Conservation (phyloP, 2,888 invertebrate genomes). For the Galerucella calmariensis region DNA sequence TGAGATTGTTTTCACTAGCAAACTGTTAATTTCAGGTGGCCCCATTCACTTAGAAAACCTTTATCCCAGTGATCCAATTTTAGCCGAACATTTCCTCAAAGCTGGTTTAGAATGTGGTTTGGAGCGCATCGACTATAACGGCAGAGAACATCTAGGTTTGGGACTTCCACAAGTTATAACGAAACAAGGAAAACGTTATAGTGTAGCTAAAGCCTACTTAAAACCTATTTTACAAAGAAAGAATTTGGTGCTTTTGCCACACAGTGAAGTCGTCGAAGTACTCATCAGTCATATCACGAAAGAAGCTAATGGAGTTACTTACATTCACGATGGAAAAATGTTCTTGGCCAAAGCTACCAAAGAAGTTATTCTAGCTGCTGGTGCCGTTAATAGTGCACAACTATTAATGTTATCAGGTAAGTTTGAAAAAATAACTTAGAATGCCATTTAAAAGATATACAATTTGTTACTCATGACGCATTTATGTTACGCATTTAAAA, state of each 20-base stretch:
- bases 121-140: slow-evolving; percentile 72
- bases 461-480: no score
- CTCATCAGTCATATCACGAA: slow-evolving; percentile 69
- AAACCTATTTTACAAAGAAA: slow-evolving; percentile 68
- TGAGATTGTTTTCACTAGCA: no score
- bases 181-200: slow-evolving; percentile 75
- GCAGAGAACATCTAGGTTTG: slow-evolving; percentile 72
- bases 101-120: slow-evolving; percentile 72
- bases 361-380: slow-evolving; percentile 81
- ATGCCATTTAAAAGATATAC: no score
- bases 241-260: slow-evolving; percentile 73
- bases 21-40: slow-evolving; percentile 63
- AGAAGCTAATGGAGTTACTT: slow-evolving; percentile 73
- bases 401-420: slow-evolving; percentile 78
- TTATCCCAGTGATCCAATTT: slow-evolving; percentile 40
- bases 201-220: slow-evolving; percentile 76
- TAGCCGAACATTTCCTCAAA: slow-evolving; percentile 66
- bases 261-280: slow-evolving; percentile 71
- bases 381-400: slow-evolving; percentile 81
- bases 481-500: no score
- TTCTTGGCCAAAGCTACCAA: slow-evolving; percentile 72
- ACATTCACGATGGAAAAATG: slow-evolving; percentile 67
- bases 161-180: slow-evolving; percentile 73
- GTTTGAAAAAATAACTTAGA: background rate
- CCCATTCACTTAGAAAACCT: slow-evolving; percentile 68